Evolutionary conservation across 2,888 invertebrate species (phyloP).

Genomic region (Tenthredo scrophulariae): DNA sequence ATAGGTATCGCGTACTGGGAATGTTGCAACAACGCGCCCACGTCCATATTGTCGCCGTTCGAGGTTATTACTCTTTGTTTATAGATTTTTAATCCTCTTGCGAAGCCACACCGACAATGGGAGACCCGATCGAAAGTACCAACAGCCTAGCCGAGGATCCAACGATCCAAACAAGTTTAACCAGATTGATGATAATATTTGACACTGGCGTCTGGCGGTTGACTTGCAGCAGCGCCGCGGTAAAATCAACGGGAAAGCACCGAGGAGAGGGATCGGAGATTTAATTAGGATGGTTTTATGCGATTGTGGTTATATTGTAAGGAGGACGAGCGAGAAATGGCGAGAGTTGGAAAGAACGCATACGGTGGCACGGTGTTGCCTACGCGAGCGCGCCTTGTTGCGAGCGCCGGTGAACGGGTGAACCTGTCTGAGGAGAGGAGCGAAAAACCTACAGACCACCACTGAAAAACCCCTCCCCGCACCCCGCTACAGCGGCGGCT

Average conservation of each 20-base stretch:
- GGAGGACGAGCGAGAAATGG: conserved; percentile 22
- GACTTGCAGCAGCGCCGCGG: conserved; percentile 21
- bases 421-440: conserved; percentile 15
- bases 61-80: conserved; percentile 29
- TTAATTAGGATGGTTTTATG: not conserved
- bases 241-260: conserved; percentile 30
- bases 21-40: conserved; percentile 70
- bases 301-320: not conserved
- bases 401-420: conserved; percentile 31
- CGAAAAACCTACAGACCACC: too few relatives aligned
- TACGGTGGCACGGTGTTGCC: not conserved
- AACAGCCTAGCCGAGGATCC: not conserved
- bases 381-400: conserved; percentile 6
- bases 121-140: conserved; percentile 2
- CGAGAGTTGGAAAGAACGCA: not conserved
- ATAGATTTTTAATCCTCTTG: not conserved
- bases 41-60: conserved; percentile 70
- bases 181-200: conserved; percentile 23
- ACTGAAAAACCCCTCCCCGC: not conserved
- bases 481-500: not conserved
- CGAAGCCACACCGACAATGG: not conserved
- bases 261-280: not conserved
- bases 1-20: conserved; percentile 81
- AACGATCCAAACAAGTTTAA: conserved; percentile 10
- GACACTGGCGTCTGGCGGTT: conserved; percentile 37